phyloP scores from a whole-genome alignment of 2,797 vertebrate genomes.

The Lithobates sylvaticus region DNA sequence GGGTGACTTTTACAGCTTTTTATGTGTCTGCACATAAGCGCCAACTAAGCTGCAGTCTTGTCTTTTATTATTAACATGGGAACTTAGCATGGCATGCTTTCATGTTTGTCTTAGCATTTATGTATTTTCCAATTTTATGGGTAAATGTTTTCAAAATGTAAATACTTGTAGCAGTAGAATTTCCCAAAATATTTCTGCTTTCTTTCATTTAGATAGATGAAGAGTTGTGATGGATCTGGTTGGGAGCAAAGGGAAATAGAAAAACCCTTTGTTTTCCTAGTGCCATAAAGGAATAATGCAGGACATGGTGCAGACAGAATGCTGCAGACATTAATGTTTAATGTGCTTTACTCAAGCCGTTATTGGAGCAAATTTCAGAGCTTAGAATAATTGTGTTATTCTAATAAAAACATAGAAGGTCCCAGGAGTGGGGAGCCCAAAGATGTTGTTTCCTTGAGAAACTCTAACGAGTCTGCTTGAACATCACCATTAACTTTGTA shows the following conservation, averaged over 20 bases:
- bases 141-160: neutral
- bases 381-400: slow-evolving; percentile 53
- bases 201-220: slow-evolving; percentile 14
- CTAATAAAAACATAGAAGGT: slow-evolving; percentile 47
- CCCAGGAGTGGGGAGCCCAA: slow-evolving; percentile 46
- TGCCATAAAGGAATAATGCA: slow-evolving; percentile 44
- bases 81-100: neutral
- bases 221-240: neutral
- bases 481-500: slow-evolving; percentile 43
- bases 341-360: slow-evolving; percentile 20
- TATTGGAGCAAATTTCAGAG: slow-evolving; percentile 21
- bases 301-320: slow-evolving; percentile 46
- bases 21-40: slow-evolving; percentile 1
- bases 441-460: slow-evolving; percentile 60
- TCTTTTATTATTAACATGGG: slow-evolving; percentile 23
- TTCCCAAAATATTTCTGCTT: slow-evolving; percentile 12
- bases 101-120: neutral
- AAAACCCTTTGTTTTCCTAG: slow-evolving; percentile 28
- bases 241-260: neutral
- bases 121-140: neutral
- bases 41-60: neutral
- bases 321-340: slow-evolving; percentile 45
- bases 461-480: slow-evolving; percentile 50
- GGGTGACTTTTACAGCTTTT: neutral
- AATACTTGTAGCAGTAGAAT: neutral